Evolutionary conservation across 2,888 invertebrate genomes (phyloP).

Genomic region (Venustoraphidia nigricollis): DNA sequence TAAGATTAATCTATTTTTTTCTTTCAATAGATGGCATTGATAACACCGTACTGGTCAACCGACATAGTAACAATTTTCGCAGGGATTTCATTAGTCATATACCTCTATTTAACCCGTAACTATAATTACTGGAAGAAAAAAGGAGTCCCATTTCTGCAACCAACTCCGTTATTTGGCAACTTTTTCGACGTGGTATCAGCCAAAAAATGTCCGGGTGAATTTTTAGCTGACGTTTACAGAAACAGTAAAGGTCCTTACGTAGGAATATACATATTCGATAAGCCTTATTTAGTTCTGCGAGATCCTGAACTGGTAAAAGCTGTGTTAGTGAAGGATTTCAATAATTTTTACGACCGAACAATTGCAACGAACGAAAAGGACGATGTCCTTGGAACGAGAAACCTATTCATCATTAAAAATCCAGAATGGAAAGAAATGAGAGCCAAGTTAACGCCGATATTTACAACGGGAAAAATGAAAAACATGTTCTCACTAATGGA

Average conservation of each 20-base stretch:
- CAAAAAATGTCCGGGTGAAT: constrained; percentile 20
- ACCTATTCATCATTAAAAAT: constrained; percentile 27
- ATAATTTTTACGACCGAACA: constrained; percentile 30
- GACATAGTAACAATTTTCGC: too few relatives aligned
- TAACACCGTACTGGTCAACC: too few relatives aligned
- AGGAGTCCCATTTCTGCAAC: constrained; percentile 23
- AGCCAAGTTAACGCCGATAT: constrained; percentile 29
- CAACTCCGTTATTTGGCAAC: constrained; percentile 29
- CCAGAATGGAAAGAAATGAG: constrained; percentile 31
- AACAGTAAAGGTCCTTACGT: constrained; percentile 21
- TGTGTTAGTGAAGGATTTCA: constrained; percentile 31
- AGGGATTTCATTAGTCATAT: too few relatives aligned
- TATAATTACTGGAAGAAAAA: constrained; percentile 7
- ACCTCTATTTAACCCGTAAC: too few relatives aligned
- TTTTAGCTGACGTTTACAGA: constrained; percentile 24
- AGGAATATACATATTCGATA: constrained; percentile 32
- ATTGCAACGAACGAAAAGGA: constrained; percentile 24
- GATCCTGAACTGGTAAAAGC: constrained; percentile 31
- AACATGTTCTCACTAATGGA: constrained; percentile 28
- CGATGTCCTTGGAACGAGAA: constrained; percentile 26
- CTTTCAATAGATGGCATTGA: too few relatives aligned
- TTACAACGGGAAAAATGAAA: constrained; percentile 32
- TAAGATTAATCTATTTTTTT: too few relatives aligned
- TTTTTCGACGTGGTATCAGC: constrained; percentile 20
- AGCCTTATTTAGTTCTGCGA: constrained; percentile 29